Conservation (phyloP, 2,888 invertebrate species). For the Cremastinae sp. region DNA sequence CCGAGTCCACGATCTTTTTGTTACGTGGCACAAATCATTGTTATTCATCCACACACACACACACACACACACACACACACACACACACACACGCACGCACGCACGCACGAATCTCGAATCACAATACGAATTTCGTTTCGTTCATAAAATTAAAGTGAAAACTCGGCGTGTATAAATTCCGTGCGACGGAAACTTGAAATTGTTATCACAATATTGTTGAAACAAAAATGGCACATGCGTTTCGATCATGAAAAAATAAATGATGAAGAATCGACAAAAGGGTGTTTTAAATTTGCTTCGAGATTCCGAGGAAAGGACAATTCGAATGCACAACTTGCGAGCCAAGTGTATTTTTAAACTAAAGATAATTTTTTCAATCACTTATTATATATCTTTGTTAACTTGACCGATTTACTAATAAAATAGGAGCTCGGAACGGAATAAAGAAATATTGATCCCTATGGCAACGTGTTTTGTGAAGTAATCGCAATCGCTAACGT, state of each 20-base stretch:
- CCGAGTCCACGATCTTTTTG: constrained; percentile 58
- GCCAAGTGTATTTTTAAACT: no score
- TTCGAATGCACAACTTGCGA: no score
- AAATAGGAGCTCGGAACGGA: background rate
- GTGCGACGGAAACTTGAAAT: constrained; percentile 56
- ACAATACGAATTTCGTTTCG: constrained; percentile 41
- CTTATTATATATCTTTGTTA: constrained; percentile 10
- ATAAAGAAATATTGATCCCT: constrained; percentile 20
- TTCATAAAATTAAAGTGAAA: constrained; percentile 40
- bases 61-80: no score
- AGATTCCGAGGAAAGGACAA: no score
- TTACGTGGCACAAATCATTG: constrained; percentile 50
- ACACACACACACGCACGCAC: no score
- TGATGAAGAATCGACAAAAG: constrained; percentile 4
- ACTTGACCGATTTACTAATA: no score
- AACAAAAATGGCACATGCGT: constrained; percentile 46
- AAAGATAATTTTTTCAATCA: constrained; percentile 18
- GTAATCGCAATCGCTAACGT: background rate
- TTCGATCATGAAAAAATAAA: constrained; percentile 23
- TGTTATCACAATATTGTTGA: constrained; percentile 63
- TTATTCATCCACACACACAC: no score
- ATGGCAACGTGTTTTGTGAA: constrained; percentile 15
- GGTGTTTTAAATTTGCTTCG: background rate
- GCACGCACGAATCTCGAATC: constrained; percentile 49
- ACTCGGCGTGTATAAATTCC: constrained; percentile 39